phyloP scores from a whole-genome alignment of 2,797 vertebrate species.

The Holocentrus rufus region DNA sequence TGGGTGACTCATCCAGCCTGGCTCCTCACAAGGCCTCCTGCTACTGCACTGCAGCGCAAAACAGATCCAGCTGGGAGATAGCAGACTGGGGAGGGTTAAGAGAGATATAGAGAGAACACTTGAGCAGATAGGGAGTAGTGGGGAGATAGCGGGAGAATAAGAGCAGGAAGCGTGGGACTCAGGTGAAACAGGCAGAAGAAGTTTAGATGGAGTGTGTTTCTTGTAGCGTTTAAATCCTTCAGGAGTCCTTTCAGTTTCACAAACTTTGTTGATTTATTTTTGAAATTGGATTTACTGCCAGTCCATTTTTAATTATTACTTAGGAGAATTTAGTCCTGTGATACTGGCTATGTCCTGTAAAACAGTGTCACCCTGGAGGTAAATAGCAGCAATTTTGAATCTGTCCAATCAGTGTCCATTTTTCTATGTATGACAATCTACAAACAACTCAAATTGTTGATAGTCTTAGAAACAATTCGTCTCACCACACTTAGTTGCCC shows the following conservation, averaged over 20 bases:
- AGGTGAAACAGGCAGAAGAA: slow-evolving; percentile 23
- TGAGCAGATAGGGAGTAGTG: slow-evolving; percentile 40
- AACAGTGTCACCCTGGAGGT: background rate
- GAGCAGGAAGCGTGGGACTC: slow-evolving; percentile 21
- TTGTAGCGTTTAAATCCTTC: background rate
- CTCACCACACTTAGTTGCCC: background rate
- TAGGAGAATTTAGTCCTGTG: background rate
- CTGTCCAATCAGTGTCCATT: background rate
- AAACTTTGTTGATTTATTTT: slow-evolving; percentile 7
- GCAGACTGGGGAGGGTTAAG: slow-evolving; percentile 61
- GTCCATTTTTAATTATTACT: background rate
- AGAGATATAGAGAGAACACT: slow-evolving; percentile 22
- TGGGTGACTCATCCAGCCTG: slow-evolving; percentile 75
- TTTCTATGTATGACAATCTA: background rate
- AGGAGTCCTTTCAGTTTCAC: slow-evolving; percentile 2
- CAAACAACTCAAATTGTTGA: background rate
- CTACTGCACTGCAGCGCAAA: slow-evolving; percentile 77
- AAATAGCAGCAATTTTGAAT: background rate
- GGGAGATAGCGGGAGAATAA: slow-evolving; percentile 12
- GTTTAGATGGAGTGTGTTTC: slow-evolving; percentile 17
- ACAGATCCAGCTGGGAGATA: slow-evolving; percentile 77
- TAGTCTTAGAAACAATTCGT: background rate
- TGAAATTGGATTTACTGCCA: background rate
- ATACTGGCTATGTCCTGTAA: background rate
- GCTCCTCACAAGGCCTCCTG: slow-evolving; percentile 67